Evolutionary conservation across 2,113 vertebrate genomes (phyloP).

Genomic region (Mormyrus iriodes): DNA sequence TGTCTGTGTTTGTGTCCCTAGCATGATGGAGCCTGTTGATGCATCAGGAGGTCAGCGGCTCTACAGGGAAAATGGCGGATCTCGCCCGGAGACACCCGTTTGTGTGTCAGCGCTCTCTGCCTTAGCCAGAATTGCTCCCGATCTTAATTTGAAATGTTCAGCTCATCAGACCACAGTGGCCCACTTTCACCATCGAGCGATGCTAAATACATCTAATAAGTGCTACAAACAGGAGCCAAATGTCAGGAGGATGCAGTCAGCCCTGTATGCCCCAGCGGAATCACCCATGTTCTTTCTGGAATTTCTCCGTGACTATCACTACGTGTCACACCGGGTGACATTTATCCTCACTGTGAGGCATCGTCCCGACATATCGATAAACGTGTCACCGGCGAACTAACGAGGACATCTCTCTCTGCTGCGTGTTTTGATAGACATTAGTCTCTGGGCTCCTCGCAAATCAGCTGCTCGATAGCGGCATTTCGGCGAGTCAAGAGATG

Average conservation of each 20-base stretch:
- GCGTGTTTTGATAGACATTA: neutral
- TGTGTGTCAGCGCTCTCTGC: slow-evolving; percentile 16
- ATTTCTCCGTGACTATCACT: neutral
- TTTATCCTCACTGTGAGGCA: neutral
- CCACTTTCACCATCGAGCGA: slow-evolving; percentile 26
- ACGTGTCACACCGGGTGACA: neutral
- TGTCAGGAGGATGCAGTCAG: slow-evolving; percentile 6
- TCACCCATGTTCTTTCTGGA: neutral
- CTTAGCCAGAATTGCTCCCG: slow-evolving; percentile 17
- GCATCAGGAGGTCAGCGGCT: neutral
- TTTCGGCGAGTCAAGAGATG: neutral
- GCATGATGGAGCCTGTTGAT: neutral
- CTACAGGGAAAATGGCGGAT: slow-evolving; percentile 1
- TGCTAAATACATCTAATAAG: slow-evolving; percentile 29
- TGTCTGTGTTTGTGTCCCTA: neutral
- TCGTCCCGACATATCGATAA: neutral
- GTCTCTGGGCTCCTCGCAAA: neutral
- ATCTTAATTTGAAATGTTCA: slow-evolving; percentile 32
- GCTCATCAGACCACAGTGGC: slow-evolving; percentile 24
- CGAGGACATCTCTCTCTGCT: neutral
- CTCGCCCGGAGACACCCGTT: neutral
- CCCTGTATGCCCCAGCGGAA: neutral
- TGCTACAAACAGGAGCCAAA: slow-evolving; percentile 21
- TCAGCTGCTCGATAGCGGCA: neutral
- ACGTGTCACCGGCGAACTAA: neutral